Evolutionary conservation across 2,888 invertebrate species (phyloP).

Genomic region (Parascotia fuliginaria): DNA sequence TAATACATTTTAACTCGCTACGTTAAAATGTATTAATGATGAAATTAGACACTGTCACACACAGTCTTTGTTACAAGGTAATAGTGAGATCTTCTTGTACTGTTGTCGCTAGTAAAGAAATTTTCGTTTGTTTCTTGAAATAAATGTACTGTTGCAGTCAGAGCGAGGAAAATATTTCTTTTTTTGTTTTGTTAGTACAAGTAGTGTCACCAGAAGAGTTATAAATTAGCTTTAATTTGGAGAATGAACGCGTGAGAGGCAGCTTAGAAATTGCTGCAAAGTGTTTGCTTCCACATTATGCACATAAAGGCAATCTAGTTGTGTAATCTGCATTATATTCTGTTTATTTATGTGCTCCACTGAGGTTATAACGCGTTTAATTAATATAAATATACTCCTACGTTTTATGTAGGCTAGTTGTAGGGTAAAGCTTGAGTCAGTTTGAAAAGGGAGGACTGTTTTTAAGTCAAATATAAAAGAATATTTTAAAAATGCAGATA

Average conservation of each 20-base stretch:
- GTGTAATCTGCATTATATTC: constrained; percentile 33
- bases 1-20: neutral
- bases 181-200: constrained; percentile 1
- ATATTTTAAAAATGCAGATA: too few species aligned
- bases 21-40: too few species aligned
- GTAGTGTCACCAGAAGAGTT: constrained; percentile 2
- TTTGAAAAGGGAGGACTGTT: too few species aligned
- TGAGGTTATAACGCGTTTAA: constrained; percentile 23
- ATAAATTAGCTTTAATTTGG: constrained; percentile 33
- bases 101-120: constrained; percentile 11
- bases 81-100: constrained; percentile 25
- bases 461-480: too few species aligned
- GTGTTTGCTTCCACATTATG: constrained; percentile 22
- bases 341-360: constrained; percentile 32
- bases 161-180: neutral
- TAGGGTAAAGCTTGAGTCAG: too few species aligned
- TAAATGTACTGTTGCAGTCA: constrained; percentile 9
- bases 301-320: constrained; percentile 18
- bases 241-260: constrained; percentile 21
- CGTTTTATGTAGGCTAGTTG: too few species aligned
- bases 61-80: constrained; percentile 17
- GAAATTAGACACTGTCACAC: constrained; percentile 27
- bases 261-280: constrained; percentile 28
- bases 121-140: constrained; percentile 13
- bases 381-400: constrained; percentile 13